Conservation (phyloP, 2,797 vertebrate genomes). For the Phataginus tetradactyla region DNA sequence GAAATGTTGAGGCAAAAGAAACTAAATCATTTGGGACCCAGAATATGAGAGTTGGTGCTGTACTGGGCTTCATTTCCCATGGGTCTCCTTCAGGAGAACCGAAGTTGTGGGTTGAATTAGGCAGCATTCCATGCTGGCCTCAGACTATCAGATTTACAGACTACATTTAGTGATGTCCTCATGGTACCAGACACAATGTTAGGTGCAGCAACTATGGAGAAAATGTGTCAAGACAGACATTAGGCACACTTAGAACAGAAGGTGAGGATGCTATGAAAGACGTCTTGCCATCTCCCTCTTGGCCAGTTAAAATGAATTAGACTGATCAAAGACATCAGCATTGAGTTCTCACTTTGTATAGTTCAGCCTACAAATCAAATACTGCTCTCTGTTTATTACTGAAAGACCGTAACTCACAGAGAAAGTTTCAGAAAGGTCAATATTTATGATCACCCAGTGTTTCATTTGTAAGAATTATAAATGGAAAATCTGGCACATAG, state of each 20-base stretch:
- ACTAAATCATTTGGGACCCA: not conserved
- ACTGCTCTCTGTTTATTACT: constrained; percentile 68
- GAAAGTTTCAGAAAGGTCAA: constrained; percentile 17
- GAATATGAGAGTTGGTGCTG: not conserved
- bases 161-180: constrained; percentile 18
- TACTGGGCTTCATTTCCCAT: not conserved
- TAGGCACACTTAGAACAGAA: not conserved
- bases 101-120: not conserved
- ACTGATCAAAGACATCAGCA: constrained; percentile 65
- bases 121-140: not conserved
- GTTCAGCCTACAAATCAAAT: constrained; percentile 77
- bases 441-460: constrained; percentile 67
- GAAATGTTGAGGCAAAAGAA: not conserved
- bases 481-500: constrained; percentile 77
- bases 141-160: not conserved
- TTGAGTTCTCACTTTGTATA: constrained; percentile 62
- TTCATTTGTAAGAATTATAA: constrained; percentile 82
- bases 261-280: constrained; percentile 32
- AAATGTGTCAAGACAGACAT: constrained; percentile 44
- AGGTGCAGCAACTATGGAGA: not conserved
- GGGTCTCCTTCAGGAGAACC: not conserved
- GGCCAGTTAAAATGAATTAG: constrained; percentile 70
- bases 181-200: not conserved
- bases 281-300: constrained; percentile 1
- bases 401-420: constrained; percentile 68